phyloP scores from a whole-genome alignment of 2,888 invertebrate genomes.

The Hyposoter didymator region DNA sequence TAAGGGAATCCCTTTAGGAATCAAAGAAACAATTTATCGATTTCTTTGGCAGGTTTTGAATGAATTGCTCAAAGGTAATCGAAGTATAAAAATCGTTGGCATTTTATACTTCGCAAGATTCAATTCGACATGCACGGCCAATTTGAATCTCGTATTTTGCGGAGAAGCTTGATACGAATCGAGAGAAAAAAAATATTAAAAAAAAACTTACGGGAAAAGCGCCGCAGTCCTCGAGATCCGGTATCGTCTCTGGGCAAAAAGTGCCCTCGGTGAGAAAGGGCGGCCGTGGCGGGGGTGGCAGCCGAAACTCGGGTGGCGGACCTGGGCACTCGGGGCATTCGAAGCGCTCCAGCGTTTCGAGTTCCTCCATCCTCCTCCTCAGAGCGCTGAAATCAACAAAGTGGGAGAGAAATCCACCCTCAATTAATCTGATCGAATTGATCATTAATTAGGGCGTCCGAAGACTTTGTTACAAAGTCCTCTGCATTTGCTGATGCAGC shows the following conservation, averaged over 20 bases:
- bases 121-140: background rate
- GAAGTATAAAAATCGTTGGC: background rate
- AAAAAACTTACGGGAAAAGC: conserved; percentile 89
- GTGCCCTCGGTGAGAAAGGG: conserved; percentile 89
- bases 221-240: conserved; percentile 91
- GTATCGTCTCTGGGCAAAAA: conserved; percentile 89
- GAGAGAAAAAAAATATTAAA: background rate
- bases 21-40: background rate
- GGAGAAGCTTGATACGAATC: background rate
- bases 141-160: background rate
- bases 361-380: conserved; percentile 89
- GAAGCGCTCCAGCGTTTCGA: conserved; percentile 89
- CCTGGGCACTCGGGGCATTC: conserved; percentile 91
- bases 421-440: conserved; percentile 81
- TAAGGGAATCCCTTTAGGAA: too few relatives aligned
- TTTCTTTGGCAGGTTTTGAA: background rate
- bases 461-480: conserved; percentile 82
- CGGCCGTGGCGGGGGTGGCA: conserved; percentile 91
- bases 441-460: conserved; percentile 85
- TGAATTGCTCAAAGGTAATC: background rate
- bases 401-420: conserved; percentile 82
- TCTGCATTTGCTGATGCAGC: background rate
- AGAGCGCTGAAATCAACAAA: conserved; percentile 84
- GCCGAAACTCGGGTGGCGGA: conserved; percentile 90
- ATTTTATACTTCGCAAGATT: background rate